Evolutionary conservation across 2,113 vertebrate genomes (phyloP).

Genomic region (Psittacula cyanocephala): DNA sequence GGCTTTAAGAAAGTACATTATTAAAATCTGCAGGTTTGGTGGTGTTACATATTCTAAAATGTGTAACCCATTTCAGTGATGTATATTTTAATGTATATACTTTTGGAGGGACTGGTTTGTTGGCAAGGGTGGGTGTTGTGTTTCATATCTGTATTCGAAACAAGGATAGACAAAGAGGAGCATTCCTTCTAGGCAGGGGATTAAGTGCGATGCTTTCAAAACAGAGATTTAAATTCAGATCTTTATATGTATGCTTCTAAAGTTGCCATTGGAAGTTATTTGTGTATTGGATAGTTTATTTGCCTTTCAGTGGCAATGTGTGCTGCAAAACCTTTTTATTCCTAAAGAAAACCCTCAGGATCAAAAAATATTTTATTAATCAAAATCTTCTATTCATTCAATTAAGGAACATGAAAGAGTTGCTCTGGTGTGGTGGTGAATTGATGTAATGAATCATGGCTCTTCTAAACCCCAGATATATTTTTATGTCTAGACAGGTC

Average conservation of each 20-base stretch:
- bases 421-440: not conserved
- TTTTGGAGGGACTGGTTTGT: not conserved
- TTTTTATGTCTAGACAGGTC: constrained; percentile 59
- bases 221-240: not conserved
- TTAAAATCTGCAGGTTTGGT: not conserved
- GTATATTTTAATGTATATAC: not conserved
- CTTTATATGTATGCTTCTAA: not conserved
- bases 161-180: constrained; percentile 21
- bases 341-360: not conserved
- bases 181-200: constrained; percentile 39
- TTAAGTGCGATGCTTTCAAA: constrained; percentile 22
- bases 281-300: not conserved
- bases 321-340: not conserved
- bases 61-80: not conserved
- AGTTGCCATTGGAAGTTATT: constrained; percentile 26
- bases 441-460: constrained; percentile 15
- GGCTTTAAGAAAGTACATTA: not conserved
- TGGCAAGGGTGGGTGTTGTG: fast-evolving
- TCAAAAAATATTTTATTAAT: constrained; percentile 38
- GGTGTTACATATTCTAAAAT: not conserved
- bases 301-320: not conserved
- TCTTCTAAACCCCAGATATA: constrained; percentile 54
- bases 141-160: not conserved
- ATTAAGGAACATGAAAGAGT: not conserved
- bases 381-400: not conserved